Evolutionary conservation across 2,888 invertebrate genomes (phyloP).

Genomic region (Platycnemis pennipes): DNA sequence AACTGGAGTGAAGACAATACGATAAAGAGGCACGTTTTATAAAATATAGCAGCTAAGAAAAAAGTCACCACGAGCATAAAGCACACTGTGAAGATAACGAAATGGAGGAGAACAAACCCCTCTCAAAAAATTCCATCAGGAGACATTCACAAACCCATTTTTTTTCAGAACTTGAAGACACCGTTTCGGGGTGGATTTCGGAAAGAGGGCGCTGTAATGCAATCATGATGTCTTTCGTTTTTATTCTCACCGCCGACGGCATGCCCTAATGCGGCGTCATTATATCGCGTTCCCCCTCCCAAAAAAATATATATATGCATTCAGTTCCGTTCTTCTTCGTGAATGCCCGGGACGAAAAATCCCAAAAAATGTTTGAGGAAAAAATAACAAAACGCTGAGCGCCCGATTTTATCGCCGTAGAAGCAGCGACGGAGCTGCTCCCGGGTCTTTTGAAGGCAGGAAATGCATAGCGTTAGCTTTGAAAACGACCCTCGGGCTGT

Average conservation of each 20-base stretch:
- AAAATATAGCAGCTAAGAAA: no score
- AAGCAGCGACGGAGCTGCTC: background rate
- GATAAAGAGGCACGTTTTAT: no score
- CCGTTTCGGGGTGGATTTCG: background rate
- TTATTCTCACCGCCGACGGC: background rate
- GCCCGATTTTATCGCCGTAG: background rate
- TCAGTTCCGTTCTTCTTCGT: background rate
- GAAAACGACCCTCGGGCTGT: background rate
- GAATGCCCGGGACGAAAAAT: background rate
- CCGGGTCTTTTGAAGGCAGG: constrained; percentile 5
- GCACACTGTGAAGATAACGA: background rate
- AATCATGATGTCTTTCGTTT: background rate
- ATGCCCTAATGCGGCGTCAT: background rate
- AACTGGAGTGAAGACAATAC: no score
- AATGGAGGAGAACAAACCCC: background rate
- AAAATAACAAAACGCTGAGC: background rate
- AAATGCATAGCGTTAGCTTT: background rate
- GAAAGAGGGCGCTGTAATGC: background rate
- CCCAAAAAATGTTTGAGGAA: background rate
- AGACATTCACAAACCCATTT: background rate
- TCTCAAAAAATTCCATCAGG: background rate
- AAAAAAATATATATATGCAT: background rate
- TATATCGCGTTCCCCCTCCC: background rate
- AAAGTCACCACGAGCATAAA: background rate
- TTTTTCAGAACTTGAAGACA: background rate